A percentile compares a stretch with the other conserved stretches of the same genome.
Evolutionary conservation across 1,140 invertebrate species (phyloP).

Genomic region (Nebria ingens): DNA sequence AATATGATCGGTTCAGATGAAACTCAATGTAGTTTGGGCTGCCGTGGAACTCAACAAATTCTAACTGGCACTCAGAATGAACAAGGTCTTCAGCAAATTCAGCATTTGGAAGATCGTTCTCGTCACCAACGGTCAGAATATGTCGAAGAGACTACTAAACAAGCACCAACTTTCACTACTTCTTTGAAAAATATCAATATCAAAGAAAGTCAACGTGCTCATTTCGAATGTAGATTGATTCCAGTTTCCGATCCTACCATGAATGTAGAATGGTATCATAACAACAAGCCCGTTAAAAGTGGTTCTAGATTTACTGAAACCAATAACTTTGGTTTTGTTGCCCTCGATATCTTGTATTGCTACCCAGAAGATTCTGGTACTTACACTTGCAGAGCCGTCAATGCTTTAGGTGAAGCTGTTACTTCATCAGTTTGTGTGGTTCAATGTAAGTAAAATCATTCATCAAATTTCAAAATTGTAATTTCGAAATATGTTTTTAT

Average conservation of each 20-base stretch:
- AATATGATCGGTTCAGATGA: conserved; percentile 82
- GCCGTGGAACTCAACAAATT: conserved; percentile 64
- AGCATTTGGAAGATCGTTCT: conserved; percentile 73
- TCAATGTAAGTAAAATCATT: conserved; percentile 47
- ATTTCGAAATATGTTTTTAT: conserved; percentile 25
- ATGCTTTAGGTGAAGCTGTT: conserved; percentile 76
- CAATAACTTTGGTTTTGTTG: conserved; percentile 90
- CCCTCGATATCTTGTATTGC: conserved; percentile 82
- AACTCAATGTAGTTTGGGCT: conserved; percentile 59
- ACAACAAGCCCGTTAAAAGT: conserved; percentile 78
- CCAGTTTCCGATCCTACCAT: conserved; percentile 93
- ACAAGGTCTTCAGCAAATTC: conserved; percentile 73
- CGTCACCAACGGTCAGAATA: conserved; percentile 61
- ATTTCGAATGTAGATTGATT: conserved; percentile 91
- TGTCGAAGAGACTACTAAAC: conserved; percentile 71
- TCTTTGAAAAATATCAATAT: conserved; percentile 84
- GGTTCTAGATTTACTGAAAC: conserved; percentile 84
- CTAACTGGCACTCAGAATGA: conserved; percentile 76
- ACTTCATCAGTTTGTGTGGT: conserved; percentile 68
- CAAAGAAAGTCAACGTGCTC: conserved; percentile 88
- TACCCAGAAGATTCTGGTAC: conserved; percentile 86
- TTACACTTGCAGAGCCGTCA: conserved; percentile 81
- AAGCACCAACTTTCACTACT: conserved; percentile 84
- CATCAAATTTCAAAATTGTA: conserved; percentile 6
- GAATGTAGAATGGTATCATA: conserved; percentile 97